Evolutionary conservation across 1,140 invertebrate species (phyloP).

Genomic region (Sarcophaga peregrina): DNA sequence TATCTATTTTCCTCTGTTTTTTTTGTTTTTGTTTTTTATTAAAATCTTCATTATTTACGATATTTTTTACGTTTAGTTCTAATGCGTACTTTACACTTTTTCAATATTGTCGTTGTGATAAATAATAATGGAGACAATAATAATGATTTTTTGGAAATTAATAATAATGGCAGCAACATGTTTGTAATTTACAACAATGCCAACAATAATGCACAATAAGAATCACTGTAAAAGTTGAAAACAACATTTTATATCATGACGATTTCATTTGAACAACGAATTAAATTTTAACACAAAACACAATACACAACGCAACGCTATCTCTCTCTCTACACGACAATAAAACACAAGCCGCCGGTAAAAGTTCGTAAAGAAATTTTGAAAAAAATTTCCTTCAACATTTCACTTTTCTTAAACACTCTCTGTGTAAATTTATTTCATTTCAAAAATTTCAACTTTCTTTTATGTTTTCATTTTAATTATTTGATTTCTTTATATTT

Average conservation of each 20-base stretch:
- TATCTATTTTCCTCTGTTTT: too few species aligned
- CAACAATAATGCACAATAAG: constrained; percentile 36
- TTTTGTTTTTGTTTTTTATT: not conserved
- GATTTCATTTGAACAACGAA: constrained; percentile 12
- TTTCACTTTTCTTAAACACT: not conserved
- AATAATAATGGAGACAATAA: constrained; percentile 49
- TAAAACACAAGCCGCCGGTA: not conserved
- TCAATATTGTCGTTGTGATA: constrained; percentile 56
- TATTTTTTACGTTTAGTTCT: constrained; percentile 63
- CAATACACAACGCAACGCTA: not conserved
- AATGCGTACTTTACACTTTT: constrained; percentile 59
- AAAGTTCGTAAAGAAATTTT: not conserved
- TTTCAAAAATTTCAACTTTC: not conserved
- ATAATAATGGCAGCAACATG: constrained; percentile 58
- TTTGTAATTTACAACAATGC: constrained; percentile 51
- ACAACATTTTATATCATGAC: constrained; percentile 48
- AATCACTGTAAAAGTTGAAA: constrained; percentile 27
- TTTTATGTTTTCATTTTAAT: not conserved
- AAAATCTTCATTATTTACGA: constrained; percentile 53
- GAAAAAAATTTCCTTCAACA: not conserved
- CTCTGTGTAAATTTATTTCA: not conserved
- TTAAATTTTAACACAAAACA: not conserved
- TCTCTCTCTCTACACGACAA: not conserved
- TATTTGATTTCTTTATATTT: not conserved
- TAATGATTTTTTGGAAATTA: constrained; percentile 52